Percentiles rank a stretch among this genome's conserved stretches.
phyloP scores from a whole-genome alignment of 1,140 invertebrate genomes.

The Drosophila truncata region DNA sequence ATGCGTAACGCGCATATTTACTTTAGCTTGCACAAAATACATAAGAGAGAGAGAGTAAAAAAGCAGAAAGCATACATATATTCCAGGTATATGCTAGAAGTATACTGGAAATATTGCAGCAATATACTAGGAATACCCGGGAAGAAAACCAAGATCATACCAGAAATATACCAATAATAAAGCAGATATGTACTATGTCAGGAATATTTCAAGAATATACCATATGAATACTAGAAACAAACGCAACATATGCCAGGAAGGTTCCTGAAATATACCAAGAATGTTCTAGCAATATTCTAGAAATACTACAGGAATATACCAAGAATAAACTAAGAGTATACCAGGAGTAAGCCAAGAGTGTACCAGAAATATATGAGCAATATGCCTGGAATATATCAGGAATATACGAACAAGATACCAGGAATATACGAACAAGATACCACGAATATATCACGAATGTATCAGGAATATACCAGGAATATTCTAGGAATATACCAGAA shows the following conservation, averaged over 20 bases:
- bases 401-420: neutral
- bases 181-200: neutral
- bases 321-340: no score
- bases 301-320: neutral
- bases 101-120: neutral
- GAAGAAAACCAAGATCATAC: neutral
- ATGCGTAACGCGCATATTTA: neutral
- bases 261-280: no score
- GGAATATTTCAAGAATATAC: neutral
- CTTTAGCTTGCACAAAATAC: neutral
- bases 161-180: neutral
- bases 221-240: no score
- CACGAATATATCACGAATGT: neutral
- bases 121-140: neutral
- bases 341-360: no score
- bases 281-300: no score
- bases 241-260: no score
- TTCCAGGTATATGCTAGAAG: neutral
- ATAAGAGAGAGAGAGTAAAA: neutral
- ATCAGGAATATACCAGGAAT: neutral
- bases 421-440: neutral
- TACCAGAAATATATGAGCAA: neutral
- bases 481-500: neutral
- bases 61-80: neutral
- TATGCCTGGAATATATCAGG: no score